Conservation (phyloP, 2,113 vertebrate genomes). For the Leuciscus idus region DNA sequence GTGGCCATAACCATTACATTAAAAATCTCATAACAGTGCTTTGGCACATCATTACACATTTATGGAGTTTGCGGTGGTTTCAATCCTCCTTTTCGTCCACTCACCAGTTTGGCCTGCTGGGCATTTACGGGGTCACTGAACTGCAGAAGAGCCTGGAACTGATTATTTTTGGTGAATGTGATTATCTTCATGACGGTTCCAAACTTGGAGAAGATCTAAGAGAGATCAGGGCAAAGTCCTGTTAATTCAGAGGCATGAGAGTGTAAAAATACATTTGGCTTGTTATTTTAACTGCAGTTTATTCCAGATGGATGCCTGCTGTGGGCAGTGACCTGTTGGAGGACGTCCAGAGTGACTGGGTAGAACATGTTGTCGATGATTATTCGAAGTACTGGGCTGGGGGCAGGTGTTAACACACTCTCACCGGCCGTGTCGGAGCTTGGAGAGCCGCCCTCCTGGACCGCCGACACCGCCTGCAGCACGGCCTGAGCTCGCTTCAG, state of each 20-base stretch:
- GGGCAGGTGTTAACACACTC: constrained; percentile 87
- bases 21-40: constrained; percentile 44
- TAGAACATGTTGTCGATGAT: constrained; percentile 99
- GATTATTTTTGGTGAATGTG: constrained; percentile 99
- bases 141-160: constrained; percentile 97
- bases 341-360: constrained; percentile 96
- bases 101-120: constrained; percentile 96
- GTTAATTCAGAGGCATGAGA: constrained; percentile 1
- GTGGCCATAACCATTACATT: constrained; percentile 38
- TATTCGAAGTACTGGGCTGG: constrained; percentile 95
- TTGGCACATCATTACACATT: constrained; percentile 40
- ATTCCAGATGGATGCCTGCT: constrained; percentile 5
- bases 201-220: constrained; percentile 97
- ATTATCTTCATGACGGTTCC: constrained; percentile 99
- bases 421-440: constrained; percentile 90
- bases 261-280: constrained; percentile 19
- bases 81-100: constrained; percentile 57
- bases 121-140: constrained; percentile 97
- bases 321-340: constrained; percentile 87
- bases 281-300: constrained; percentile 17
- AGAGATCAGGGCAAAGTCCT: background rate
- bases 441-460: constrained; percentile 92
- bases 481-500: constrained; percentile 93
- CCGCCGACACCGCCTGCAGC: constrained; percentile 93
- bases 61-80: constrained; percentile 29